A percentile compares a stretch with the other conserved stretches of the same genome.
Evolutionary conservation across 1,140 invertebrate species (phyloP).

Genomic region (Helicorthomorpha holstii): DNA sequence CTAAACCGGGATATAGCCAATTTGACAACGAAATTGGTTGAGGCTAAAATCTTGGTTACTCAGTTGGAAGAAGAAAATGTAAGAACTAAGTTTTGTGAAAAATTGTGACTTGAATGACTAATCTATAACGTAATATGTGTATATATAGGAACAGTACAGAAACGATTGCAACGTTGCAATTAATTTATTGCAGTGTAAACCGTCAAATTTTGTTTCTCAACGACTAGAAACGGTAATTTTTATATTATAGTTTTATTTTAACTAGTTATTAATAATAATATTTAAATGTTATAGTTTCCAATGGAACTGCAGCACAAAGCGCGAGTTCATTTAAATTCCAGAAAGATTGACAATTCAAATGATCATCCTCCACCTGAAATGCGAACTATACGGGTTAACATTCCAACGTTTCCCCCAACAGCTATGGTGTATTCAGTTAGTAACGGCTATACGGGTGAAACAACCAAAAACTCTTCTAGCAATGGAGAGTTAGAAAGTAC

Average conservation of each 20-base stretch:
- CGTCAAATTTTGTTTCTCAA: conserved; percentile 82
- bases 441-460: conserved; percentile 18
- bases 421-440: conserved; percentile 73
- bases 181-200: conserved; percentile 84
- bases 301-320: conserved; percentile 78
- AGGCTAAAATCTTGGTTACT: conserved; percentile 68
- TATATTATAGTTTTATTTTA: conserved; percentile 10
- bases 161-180: conserved; percentile 88
- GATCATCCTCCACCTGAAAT: conserved; percentile 30
- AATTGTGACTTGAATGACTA: not conserved
- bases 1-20: conserved; percentile 73
- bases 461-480: conserved; percentile 12
- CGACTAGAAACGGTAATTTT: conserved; percentile 72
- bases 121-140: too few relatives aligned
- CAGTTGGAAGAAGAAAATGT: conserved; percentile 85
- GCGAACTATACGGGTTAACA: conserved; percentile 49
- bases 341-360: conserved; percentile 25
- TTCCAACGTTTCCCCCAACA: conserved; percentile 68
- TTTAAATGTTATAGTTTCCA: conserved; percentile 49
- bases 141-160: conserved; percentile 79
- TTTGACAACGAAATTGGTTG: conserved; percentile 67
- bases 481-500: conserved; percentile 14
- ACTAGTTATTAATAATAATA: not conserved
- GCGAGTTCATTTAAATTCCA: conserved; percentile 23
- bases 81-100: conserved; percentile 23